Percentiles rank a stretch among this genome's conserved stretches.
Evolutionary conservation across 2,113 vertebrate species (phyloP).

Genomic region (Hippocampus abdominalis): DNA sequence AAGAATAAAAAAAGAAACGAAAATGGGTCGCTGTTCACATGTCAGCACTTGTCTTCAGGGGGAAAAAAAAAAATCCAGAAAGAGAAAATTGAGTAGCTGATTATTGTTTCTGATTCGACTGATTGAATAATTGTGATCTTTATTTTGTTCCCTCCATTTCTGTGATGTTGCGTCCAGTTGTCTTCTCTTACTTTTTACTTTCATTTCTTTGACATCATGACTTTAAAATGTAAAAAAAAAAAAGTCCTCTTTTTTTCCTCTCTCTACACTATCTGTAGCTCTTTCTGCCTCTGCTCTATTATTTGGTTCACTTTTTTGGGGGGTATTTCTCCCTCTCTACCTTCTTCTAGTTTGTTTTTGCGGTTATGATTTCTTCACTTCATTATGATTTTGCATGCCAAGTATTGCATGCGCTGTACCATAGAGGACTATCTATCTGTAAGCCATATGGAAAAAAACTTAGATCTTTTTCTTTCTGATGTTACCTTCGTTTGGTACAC

Average conservation of each 20-base stretch:
- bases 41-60: slow-evolving; percentile 92
- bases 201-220: slow-evolving; percentile 72
- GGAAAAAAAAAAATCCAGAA: slow-evolving; percentile 82
- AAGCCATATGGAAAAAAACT: slow-evolving; percentile 75
- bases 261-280: slow-evolving; percentile 71
- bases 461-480: slow-evolving; percentile 78
- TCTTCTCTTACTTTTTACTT: slow-evolving; percentile 75
- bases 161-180: slow-evolving; percentile 87
- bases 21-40: slow-evolving; percentile 96
- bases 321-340: slow-evolving; percentile 56
- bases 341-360: slow-evolving; percentile 70
- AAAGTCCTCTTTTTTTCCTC: slow-evolving; percentile 66
- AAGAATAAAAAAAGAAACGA: slow-evolving; percentile 76
- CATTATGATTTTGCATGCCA: slow-evolving; percentile 93
- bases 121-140: slow-evolving; percentile 97
- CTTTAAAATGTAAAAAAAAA: slow-evolving; percentile 51
- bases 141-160: slow-evolving; percentile 83
- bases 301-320: slow-evolving; percentile 69
- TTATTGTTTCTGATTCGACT: slow-evolving; percentile 92
- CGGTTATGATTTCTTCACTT: slow-evolving; percentile 75
- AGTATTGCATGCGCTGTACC: slow-evolving; percentile 99
- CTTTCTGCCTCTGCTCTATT: slow-evolving; percentile 69
- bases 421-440: slow-evolving; percentile 89
- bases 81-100: slow-evolving; percentile 87
- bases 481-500: slow-evolving; percentile 76